Conservation (phyloP, 2,113 vertebrate species). For the Indicator indicator region DNA sequence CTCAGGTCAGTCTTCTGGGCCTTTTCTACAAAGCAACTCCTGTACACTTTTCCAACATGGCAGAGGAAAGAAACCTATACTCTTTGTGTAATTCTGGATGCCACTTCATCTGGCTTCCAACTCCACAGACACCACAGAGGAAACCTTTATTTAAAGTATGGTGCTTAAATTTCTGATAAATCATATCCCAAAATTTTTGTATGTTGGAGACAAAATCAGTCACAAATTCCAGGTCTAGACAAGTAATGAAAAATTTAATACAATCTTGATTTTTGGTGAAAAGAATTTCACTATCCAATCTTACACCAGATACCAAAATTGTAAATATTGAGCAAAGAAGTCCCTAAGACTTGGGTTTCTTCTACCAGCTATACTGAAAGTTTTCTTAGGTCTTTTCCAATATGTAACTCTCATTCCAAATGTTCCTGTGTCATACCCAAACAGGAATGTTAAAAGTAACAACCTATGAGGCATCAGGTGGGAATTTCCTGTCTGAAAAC, state of each 20-base stretch:
- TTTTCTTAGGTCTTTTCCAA: not conserved
- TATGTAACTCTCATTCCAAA: not conserved
- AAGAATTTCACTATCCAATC: not conserved
- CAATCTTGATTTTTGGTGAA: not conserved
- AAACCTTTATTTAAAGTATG: not conserved
- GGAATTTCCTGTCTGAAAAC: conserved; percentile 43
- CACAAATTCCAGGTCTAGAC: not conserved
- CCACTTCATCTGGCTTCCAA: not conserved
- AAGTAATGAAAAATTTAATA: not conserved
- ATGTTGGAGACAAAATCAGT: not conserved
- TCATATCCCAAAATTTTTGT: not conserved
- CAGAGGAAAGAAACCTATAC: not conserved
- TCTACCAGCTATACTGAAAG: not conserved
- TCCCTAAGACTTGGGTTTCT: not conserved
- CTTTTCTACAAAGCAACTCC: not conserved
- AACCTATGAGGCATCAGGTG: conserved; percentile 16
- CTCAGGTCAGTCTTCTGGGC: not conserved
- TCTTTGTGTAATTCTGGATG: not conserved
- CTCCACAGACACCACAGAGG: not conserved
- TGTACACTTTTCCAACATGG: not conserved
- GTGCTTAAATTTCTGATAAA: not conserved
- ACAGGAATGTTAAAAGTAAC: not conserved
- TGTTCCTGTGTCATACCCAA: conserved; percentile 11
- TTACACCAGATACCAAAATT: not conserved
- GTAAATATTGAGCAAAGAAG: not conserved